phyloP scores from a whole-genome alignment of 2,113 vertebrate genomes.

The Melanerpes aurifrons region DNA sequence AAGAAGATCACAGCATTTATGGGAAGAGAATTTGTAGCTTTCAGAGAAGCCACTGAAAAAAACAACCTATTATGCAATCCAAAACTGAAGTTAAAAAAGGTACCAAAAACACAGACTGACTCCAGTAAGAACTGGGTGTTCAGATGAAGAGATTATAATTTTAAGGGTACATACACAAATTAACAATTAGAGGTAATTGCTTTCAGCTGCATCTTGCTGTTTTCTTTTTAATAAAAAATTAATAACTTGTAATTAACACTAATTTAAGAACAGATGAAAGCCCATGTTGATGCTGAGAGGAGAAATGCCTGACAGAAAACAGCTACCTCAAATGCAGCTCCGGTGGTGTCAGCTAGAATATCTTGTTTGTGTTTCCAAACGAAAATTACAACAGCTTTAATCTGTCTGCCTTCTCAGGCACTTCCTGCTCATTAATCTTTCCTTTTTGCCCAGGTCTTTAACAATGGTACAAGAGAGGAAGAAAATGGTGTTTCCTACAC shows the following conservation, averaged over 20 bases:
- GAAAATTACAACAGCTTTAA: conserved; percentile 48
- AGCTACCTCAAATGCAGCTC: conserved; percentile 10
- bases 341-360: neutral
- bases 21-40: neutral
- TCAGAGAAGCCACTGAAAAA: neutral
- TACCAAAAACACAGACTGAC: neutral
- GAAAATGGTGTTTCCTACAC: neutral
- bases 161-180: conserved; percentile 17
- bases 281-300: neutral
- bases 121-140: conserved; percentile 15
- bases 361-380: neutral
- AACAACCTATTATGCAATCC: neutral
- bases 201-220: conserved; percentile 55
- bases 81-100: neutral
- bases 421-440: conserved; percentile 36
- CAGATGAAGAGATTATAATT: conserved; percentile 36
- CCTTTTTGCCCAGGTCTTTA: neutral
- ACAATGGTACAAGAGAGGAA: neutral
- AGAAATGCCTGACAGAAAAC: conserved; percentile 46
- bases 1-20: neutral
- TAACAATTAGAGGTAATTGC: conserved; percentile 60
- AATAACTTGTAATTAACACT: conserved; percentile 49
- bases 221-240: conserved; percentile 1
- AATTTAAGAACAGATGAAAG: conserved; percentile 62
- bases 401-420: conserved; percentile 20